Evolutionary conservation across 2,888 invertebrate species (phyloP).

Genomic region (Lissonota sp.): DNA sequence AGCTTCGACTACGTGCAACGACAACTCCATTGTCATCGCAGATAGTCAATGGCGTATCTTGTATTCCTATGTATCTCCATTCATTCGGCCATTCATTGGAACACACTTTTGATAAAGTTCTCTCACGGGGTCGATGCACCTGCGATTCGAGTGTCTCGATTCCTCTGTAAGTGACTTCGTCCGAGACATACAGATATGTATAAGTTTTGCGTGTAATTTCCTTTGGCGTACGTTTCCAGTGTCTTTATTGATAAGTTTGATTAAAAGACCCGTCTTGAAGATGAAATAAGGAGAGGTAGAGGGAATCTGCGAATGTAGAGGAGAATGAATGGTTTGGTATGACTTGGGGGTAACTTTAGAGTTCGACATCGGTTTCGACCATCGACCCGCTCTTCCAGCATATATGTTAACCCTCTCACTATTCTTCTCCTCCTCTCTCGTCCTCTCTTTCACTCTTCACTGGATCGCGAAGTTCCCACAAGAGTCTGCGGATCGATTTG

Average conservation of each 20-base stretch:
- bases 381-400: constrained; percentile 56
- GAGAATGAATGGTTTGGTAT: constrained; percentile 12
- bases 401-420: constrained; percentile 15
- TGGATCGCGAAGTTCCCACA: constrained; percentile 8
- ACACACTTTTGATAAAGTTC: constrained; percentile 29
- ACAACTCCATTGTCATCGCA: constrained; percentile 25
- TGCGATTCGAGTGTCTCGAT: constrained; percentile 26
- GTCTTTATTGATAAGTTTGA: constrained; percentile 54
- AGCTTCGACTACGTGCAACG: constrained; percentile 43
- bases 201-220: constrained; percentile 19
- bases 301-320: constrained; percentile 1
- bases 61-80: constrained; percentile 17
- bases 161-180: constrained; percentile 14
- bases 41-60: constrained; percentile 55
- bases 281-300: constrained; percentile 23
- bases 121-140: constrained; percentile 56
- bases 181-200: constrained; percentile 4
- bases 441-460: neutral
- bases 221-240: constrained; percentile 17
- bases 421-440: neutral
- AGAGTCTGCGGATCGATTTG: constrained; percentile 72
- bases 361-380: constrained; percentile 53
- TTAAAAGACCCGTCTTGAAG: constrained; percentile 23
- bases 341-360: constrained; percentile 3
- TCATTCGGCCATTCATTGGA: constrained; percentile 59